Evolutionary conservation across 2,113 vertebrate genomes (phyloP).

Genomic region (Channa argus): DNA sequence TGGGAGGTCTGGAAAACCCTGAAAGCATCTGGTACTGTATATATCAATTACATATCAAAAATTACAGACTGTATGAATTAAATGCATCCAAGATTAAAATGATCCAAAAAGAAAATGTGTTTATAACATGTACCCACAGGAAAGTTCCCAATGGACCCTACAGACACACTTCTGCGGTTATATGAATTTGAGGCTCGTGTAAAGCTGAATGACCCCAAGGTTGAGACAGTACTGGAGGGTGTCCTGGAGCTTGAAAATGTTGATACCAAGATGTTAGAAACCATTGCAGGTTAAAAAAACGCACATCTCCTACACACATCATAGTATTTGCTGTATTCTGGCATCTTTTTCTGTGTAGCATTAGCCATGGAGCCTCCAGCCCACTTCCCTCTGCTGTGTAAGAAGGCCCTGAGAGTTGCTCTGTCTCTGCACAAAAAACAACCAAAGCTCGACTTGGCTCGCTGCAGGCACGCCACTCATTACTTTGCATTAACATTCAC

Average conservation of each 20-base stretch:
- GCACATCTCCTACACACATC: neutral
- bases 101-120: neutral
- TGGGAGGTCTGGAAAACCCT: conserved; percentile 87
- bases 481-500: conserved; percentile 20
- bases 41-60: no score
- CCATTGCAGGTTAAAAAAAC: conserved; percentile 85
- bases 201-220: conserved; percentile 88
- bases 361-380: conserved; percentile 92
- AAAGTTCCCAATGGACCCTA: conserved; percentile 83
- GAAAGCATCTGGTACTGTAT: conserved; percentile 86
- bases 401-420: conserved; percentile 88
- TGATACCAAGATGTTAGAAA: conserved; percentile 88
- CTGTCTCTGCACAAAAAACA: conserved; percentile 86
- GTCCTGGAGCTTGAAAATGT: conserved; percentile 87
- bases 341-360: conserved; percentile 71
- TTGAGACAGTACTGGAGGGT: conserved; percentile 86
- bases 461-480: conserved; percentile 83
- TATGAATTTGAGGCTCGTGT: conserved; percentile 93
- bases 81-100: no score
- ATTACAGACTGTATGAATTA: no score
- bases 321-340: neutral
- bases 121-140: conserved; percentile 71
- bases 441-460: conserved; percentile 78
- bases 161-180: conserved; percentile 88
- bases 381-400: conserved; percentile 86